Conservation (phyloP, 2,797 vertebrate species). For the Dipus sagitta region DNA sequence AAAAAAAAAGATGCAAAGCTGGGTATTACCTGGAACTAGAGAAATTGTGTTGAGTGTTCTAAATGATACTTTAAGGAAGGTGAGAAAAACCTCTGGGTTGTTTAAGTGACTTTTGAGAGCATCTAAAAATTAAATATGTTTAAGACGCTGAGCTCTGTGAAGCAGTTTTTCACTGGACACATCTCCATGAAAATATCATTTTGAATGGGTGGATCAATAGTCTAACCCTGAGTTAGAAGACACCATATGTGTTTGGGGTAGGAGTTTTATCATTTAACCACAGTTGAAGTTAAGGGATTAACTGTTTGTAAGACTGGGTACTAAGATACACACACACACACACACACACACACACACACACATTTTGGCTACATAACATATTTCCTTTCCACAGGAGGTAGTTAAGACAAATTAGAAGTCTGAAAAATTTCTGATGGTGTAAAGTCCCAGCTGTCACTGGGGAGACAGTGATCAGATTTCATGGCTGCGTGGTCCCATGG, state of each 20-base stretch:
- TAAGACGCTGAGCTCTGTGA: slow-evolving; percentile 62
- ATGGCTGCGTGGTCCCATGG: slow-evolving; percentile 98
- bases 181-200: slow-evolving; percentile 65
- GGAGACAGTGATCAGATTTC: slow-evolving; percentile 99
- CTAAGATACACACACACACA: slow-evolving; percentile 80
- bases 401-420: slow-evolving; percentile 99
- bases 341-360: no score
- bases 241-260: slow-evolving; percentile 68
- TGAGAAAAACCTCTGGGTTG: neutral
- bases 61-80: neutral
- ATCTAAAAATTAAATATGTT: slow-evolving; percentile 52
- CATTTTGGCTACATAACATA: slow-evolving; percentile 98
- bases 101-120: slow-evolving; percentile 44
- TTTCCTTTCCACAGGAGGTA: slow-evolving; percentile 99
- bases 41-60: neutral
- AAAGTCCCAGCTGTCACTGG: slow-evolving; percentile 99
- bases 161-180: slow-evolving; percentile 42
- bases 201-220: slow-evolving; percentile 29
- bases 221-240: slow-evolving; percentile 70
- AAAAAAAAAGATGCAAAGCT: neutral
- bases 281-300: slow-evolving; percentile 84
- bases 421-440: slow-evolving; percentile 99
- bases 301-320: slow-evolving; percentile 86
- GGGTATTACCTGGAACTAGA: neutral
- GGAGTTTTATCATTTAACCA: slow-evolving; percentile 79